Conservation (phyloP, 2,888 invertebrate species). For the Sphaerophoria rueppellii region DNA sequence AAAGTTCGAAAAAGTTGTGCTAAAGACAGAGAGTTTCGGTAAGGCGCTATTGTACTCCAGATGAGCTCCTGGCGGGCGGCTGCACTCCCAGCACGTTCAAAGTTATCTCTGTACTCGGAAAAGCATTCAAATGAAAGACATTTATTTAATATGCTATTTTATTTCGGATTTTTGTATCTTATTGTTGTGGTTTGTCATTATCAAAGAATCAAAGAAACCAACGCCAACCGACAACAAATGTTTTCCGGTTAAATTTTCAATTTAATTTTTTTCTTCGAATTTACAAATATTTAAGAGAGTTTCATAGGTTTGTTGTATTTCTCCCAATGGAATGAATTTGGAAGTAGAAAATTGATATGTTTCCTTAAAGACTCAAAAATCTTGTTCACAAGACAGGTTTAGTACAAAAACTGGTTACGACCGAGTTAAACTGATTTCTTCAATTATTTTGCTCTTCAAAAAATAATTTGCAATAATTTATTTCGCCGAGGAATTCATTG, state of each 20-base stretch:
- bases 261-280: too few relatives aligned
- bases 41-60: too few relatives aligned
- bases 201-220: not conserved
- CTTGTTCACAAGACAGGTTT: not conserved
- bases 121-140: conserved; percentile 65
- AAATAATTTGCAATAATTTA: conserved; percentile 1
- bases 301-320: too few relatives aligned
- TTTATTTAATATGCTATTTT: conserved; percentile 62
- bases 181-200: conserved; percentile 28
- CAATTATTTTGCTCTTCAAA: conserved; percentile 8
- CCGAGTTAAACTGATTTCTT: not conserved
- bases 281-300: too few relatives aligned
- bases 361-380: not conserved
- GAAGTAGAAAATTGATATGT: not conserved
- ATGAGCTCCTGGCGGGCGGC: conserved; percentile 1
- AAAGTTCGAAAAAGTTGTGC: not conserved
- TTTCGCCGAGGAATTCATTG: conserved; percentile 21
- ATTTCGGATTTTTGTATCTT: conserved; percentile 21
- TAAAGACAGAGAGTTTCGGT: not conserved
- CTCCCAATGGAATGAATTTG: too few relatives aligned
- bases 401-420: not conserved
- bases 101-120: conserved; percentile 41
- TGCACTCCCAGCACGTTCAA: conserved; percentile 50
- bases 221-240: too few relatives aligned
- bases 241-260: too few relatives aligned